Base-by-base conservation (phyloP, 2,113 vertebrate species). In the Athene cunicularia region DNA sequence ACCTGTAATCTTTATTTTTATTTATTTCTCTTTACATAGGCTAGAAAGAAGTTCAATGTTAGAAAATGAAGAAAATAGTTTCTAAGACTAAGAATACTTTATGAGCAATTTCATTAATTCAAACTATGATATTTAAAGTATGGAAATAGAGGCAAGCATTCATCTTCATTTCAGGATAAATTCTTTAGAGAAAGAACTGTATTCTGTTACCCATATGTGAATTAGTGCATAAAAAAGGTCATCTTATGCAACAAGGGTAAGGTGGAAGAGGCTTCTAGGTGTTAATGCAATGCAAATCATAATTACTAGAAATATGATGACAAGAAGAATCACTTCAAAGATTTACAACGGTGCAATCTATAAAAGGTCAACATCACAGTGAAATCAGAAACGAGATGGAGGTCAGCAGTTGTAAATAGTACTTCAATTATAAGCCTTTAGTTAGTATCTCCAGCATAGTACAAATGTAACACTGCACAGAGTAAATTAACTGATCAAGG, bases 401-500 rank as follows among this genome's bases (percentile, higher is more conserved):
- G 95, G 81, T 96, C 90, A 95, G 86, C 35, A 87, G 77, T 22
- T 96, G 92, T 94, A 96, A 97, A 95, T 91, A 94, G 86, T 80
- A 82, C 88, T 97, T 97, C 95, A 95, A 85, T 90, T 76, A 96
- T 83, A 95, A 97, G 87, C 66, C 87, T 92, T 91, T 27, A 86
- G 93, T 95, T 92, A 90, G 80, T 92, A 95, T 95, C 94, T 94
- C 52, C 75, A 96, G 91, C 88, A 83, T 75, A 96, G 90, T 63
- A 95, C 62, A 96, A 97, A 96, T 73, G 73, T 94, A 95, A 73
- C 82, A 73, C 68, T 91, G 89, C 74, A 93, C 70, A 96, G 93
- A 97, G 87, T 81, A 97, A 98, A 97, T 97, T 97, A 97, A 97
- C 58, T 90, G 92, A 98, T 89, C 91, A 93, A 95, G 92, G 88